Base-by-base conservation (phyloP, 2,113 vertebrate genomes). In the Genyomyrus donnyi region DNA sequence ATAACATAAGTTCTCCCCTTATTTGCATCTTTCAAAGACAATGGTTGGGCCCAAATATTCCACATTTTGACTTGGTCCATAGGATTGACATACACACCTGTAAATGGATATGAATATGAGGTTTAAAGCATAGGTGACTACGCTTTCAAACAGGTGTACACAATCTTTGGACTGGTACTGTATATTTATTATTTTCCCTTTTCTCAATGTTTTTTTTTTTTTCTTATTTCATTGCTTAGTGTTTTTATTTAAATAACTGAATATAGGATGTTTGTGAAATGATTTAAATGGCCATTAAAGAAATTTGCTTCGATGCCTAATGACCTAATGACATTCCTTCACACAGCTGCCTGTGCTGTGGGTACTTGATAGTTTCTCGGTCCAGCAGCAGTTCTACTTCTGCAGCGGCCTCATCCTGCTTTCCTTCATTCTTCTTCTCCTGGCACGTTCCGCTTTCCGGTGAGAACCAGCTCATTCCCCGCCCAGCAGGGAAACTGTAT, bases 361-460 rank as follows among this genome's bases (percentile, higher is more conserved):
- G 10, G 3, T 92, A 0, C 95, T 94, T 49, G 94, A 95, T 0
- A 91, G 95, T 3, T 74, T 97, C 56, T 92, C 95, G 10, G 90
- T 87, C 70, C 93, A 95, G 70, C 93, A 95, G 39, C 94, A 92
- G 92, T 90, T 96, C 0, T 96, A 96, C 85, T 48, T 91, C 58
- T 95, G 94, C 50, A 93, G 92, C 0, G 94, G 93, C 0, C 93
- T 97, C 45, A 89, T 96, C 27, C 21, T 95, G 4, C 90, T 96
- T 52, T 96, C 96, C 39, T 93, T 96, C 88, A 88, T 97, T 35
- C 91, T 97, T 66, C 94, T 97, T 90, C 62, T 97, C 83, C 70
- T 96, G 3, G 93, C 96, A 9, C 95, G 93, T 48, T 94, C 94
- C 80, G 94, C 90, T 89, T 96, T 96, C 93, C 95, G 94, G 96